A percentile compares a stretch with the other conserved stretches of the same genome.
phyloP scores from a whole-genome alignment of 2,888 invertebrate species.

The Linhomoeus sp. region DNA sequence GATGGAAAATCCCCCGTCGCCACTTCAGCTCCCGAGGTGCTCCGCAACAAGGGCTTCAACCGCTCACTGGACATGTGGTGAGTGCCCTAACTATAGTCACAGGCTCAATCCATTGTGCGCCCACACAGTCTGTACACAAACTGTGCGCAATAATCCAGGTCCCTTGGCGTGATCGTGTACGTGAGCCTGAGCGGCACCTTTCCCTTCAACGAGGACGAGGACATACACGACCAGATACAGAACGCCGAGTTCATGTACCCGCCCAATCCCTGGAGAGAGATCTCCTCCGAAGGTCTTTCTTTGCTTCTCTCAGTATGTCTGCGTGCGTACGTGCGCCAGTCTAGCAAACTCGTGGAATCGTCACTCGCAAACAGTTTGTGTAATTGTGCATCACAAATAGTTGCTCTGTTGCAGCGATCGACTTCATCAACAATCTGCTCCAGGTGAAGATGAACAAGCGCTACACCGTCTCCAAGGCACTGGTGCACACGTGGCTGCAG shows the following conservation, averaged over 20 bases:
- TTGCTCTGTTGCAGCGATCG: too few species aligned
- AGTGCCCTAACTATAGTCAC: too few species aligned
- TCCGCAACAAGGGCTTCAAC: conserved; percentile 95
- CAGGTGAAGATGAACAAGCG: conserved; percentile 49
- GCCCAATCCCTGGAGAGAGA: conserved; percentile 86
- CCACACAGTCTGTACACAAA: too few species aligned
- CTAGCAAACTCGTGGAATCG: too few species aligned
- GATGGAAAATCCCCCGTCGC: too few species aligned
- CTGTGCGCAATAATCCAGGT: too few species aligned
- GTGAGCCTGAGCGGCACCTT: conserved; percentile 95
- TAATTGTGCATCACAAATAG: too few species aligned
- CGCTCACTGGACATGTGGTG: conserved; percentile 98
- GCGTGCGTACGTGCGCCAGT: too few species aligned
- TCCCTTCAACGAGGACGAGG: conserved; percentile 98
- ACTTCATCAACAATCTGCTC: conserved; percentile 84
- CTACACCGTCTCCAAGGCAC: conserved; percentile 54
- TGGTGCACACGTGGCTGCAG: conserved; percentile 87
- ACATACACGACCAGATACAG: conserved; percentile 97
- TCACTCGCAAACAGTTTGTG: too few species aligned
- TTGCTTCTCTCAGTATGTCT: too few species aligned
- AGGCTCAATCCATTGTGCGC: too few species aligned
- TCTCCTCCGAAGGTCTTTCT: conserved; percentile 74
- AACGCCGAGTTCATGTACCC: conserved; percentile 99
- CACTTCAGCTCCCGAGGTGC: conserved; percentile 67
- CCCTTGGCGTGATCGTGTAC: conserved; percentile 94